phyloP scores from a whole-genome alignment of 2,888 invertebrate genomes.

The Drosophila neoperkinsi region DNA sequence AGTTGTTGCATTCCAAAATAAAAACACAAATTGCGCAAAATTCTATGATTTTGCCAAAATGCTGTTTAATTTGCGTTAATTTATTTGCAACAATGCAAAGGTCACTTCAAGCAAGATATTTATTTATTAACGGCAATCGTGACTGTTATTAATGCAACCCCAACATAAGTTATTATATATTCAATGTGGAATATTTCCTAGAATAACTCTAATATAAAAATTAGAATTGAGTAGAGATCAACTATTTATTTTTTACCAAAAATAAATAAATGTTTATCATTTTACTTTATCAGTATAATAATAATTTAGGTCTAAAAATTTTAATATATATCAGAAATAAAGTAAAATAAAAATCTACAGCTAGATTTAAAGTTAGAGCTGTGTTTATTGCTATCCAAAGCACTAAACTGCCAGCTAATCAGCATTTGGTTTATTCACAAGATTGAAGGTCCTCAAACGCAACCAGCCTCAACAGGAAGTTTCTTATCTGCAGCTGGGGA shows the following conservation, averaged over 20 bases:
- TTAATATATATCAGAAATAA: too few relatives aligned
- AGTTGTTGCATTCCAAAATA: constrained; percentile 6
- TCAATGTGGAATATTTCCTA: neutral
- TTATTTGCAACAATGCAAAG: constrained; percentile 27
- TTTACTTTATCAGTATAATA: neutral
- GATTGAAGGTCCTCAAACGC: neutral
- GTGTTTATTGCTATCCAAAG: neutral
- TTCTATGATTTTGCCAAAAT: constrained; percentile 32
- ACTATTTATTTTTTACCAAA: neutral
- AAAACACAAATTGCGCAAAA: constrained; percentile 40
- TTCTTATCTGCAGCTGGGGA: constrained; percentile 29
- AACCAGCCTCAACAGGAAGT: constrained; percentile 29
- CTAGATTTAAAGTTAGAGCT: neutral
- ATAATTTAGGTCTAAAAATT: neutral
- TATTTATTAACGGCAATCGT: constrained; percentile 37
- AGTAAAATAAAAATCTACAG: too few relatives aligned
- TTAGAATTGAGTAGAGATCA: neutral
- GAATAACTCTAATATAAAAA: neutral
- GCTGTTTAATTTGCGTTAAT: constrained; percentile 19
- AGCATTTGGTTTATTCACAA: neutral
- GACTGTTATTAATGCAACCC: constrained; percentile 33
- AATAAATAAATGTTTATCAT: neutral
- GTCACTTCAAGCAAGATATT: constrained; percentile 33
- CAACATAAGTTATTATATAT: constrained; percentile 4
- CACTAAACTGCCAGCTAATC: neutral